These are phyloP conservation scores for Dryobotodes eremita DNA, from an alignment of 2,888 invertebrate genomes.

Conservation along the genomic window DNA sequence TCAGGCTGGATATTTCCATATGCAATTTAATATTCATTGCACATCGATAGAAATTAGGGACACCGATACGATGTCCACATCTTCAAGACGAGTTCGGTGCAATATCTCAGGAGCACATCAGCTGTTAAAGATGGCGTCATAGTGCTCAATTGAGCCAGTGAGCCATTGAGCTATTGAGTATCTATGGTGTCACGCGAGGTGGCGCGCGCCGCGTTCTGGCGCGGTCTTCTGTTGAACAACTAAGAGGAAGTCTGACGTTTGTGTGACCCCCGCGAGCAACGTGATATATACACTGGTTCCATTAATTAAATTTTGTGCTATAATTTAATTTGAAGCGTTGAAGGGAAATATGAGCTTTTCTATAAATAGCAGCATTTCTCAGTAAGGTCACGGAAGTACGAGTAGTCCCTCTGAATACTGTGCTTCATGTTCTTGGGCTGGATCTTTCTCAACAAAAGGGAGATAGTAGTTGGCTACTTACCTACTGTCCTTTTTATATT, in stretches of 20 bases:
- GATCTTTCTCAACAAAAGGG: background rate
- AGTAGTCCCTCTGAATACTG: too few relatives aligned
- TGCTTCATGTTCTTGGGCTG: background rate
- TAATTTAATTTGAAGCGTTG: background rate
- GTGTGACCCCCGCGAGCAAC: slow-evolving; percentile 3
- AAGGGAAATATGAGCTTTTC: background rate
- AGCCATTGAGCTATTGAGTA: slow-evolving; percentile 30
- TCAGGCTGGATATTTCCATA: background rate
- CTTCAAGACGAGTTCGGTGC: slow-evolving; percentile 16
- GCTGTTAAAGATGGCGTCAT: slow-evolving; percentile 45
- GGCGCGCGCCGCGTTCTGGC: slow-evolving; percentile 70
- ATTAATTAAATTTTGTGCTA: background rate
- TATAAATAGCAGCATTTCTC: too few relatives aligned
- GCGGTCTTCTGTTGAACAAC: slow-evolving; percentile 66
- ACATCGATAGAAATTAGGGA: slow-evolving; percentile 43
- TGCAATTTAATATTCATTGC: slow-evolving; percentile 38
- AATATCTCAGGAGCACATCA: slow-evolving; percentile 37
- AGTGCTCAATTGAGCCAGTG: slow-evolving; percentile 27
- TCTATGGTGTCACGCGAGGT: slow-evolving; percentile 64
- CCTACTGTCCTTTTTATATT: background rate
- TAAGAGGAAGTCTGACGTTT: slow-evolving; percentile 63
- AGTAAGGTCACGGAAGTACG: too few relatives aligned
- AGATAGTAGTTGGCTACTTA: background rate
- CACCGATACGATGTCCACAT: slow-evolving; percentile 26
- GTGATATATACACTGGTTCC: background rate